Evolutionary conservation across 2,888 invertebrate genomes (phyloP), one percentile per base, ranked within the genome.

Genomic region (Bimastos eiseni): DNA sequence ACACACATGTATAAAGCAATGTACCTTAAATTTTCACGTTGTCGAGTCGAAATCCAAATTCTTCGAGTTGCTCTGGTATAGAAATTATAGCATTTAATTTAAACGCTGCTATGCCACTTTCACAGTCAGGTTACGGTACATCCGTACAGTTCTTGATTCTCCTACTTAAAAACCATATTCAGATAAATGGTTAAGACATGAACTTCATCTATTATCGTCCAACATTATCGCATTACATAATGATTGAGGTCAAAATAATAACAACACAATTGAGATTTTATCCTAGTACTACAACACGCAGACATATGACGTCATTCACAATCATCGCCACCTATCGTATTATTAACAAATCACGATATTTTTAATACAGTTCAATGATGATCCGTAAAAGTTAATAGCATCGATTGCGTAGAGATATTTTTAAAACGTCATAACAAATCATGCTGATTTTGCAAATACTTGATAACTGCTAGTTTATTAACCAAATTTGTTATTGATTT

Each of bases 121-220:
- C 70, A 70, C 70, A 8, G n/a, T 70, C 70, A 8, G 70, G n/a
- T 70, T 11, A 70, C 70, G 70, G 30, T n/a, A 70, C 13, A 70
- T 70, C 70, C n/a, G 70, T 8, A 70, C 70, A 70, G n/a, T n/a
- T 17, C 17, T 17, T 70, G 70, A 70, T 70, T n/a, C 30, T 70
- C n/a, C n/a, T 70, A 70, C 70, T 70, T 70, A n/a, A 30, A 70
- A 70, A 70, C 70, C n/a, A 70, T 70, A 70, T 11, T 70, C 70
- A n/a, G 13, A 6, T 8, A 70, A 70, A 70, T 70, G 70, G 30
- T 70, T 49, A 49, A 49, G 49, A 49, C 49, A 21, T 49, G 70
- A 70, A 70, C 70, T 70, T 70, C 70, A 70, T 70, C 70, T 70
- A 70, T 70, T 70, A 70, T 70, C 70, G 70, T n/a, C 70, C 70